Evolutionary conservation across 2,797 vertebrate species (phyloP), one percentile per base, ranked within the genome.

Genomic region (Rhadinocentrus ornatus): DNA sequence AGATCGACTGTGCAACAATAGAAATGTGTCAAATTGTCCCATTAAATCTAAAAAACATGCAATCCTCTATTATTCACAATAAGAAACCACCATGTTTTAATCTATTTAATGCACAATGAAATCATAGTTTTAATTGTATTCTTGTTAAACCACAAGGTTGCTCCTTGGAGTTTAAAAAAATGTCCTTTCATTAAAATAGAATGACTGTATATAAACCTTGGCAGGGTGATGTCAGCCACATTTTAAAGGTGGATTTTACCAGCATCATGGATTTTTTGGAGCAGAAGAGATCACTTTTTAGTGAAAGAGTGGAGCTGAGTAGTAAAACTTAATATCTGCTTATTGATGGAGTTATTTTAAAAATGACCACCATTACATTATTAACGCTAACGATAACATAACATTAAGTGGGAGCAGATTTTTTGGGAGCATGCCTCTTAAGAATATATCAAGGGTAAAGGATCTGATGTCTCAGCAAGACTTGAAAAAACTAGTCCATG

Each of bases 1-100:
- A 71, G 69, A 82, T 69, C 54, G 73, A 55, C 62, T 50, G 69
- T 22, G 39, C 13, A 48, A 69, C 34, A 63, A 39, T 32, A n/a
- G 63, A 63, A 46, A 75, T 48, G 27, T 54, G 68, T 76, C 26
- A 39, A 24, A 71, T 62, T 46, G 46, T 50, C 64, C 48, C 61
- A 24, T 63, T 37, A 27, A 34, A 22, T 57, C 22, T 59, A n/a
- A 24, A 50, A 35, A 35, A 58, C 27, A 27, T 34, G 29, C 39
- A 34, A 48, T 41, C 54, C 46, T 55, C 16, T 34, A 13, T 16
- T 3, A 4, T 60, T 77, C 44, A 10, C 22, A 55, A 1, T 29
- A 6, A 55, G 15, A 8, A 62, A 24, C 34, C 27, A 27, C 26
- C 31, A 55, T 55, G 2, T 58, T 53, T 46, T 60, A 69, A 69